Evolutionary conservation across 2,888 invertebrate genomes (phyloP).

Genomic region (Quadriops clusia): DNA sequence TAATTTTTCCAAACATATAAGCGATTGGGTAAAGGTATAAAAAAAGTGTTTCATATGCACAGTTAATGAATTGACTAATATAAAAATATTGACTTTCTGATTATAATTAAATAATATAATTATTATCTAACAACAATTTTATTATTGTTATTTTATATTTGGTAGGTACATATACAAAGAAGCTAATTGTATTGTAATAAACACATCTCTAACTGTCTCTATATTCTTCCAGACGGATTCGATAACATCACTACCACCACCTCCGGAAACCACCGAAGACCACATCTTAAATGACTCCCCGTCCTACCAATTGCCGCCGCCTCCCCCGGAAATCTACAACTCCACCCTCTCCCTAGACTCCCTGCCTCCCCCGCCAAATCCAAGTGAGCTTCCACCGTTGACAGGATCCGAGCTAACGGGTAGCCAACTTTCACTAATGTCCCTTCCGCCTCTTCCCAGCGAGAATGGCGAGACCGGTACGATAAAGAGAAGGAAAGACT

Average conservation of each 20-base stretch:
- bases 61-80: too few relatives aligned
- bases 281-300: conserved; percentile 37
- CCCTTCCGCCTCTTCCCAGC: conserved; percentile 64
- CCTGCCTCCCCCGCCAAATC: conserved; percentile 66
- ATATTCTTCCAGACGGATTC: conserved; percentile 40
- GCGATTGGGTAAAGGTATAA: too few relatives aligned
- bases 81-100: too few relatives aligned
- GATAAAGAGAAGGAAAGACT: conserved; percentile 36
- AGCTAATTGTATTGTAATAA: too few relatives aligned
- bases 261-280: conserved; percentile 42
- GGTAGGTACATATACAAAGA: too few relatives aligned
- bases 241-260: conserved; percentile 40
- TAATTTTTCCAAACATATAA: too few relatives aligned
- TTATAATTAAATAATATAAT: too few relatives aligned
- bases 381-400: conserved; percentile 42
- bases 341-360: conserved; percentile 70
- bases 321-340: conserved; percentile 62
- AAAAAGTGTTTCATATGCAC: too few relatives aligned
- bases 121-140: too few relatives aligned
- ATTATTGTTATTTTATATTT: too few relatives aligned
- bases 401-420: conserved; percentile 49
- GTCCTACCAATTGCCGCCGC: conserved; percentile 52
- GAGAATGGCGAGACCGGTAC: conserved; percentile 33
- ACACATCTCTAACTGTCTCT: too few relatives aligned
- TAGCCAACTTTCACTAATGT: conserved; percentile 56